These are phyloP conservation scores for Caenorhabditis parvicauda DNA, from an alignment of 2,888 invertebrate species.

Conservation along the genomic window DNA sequence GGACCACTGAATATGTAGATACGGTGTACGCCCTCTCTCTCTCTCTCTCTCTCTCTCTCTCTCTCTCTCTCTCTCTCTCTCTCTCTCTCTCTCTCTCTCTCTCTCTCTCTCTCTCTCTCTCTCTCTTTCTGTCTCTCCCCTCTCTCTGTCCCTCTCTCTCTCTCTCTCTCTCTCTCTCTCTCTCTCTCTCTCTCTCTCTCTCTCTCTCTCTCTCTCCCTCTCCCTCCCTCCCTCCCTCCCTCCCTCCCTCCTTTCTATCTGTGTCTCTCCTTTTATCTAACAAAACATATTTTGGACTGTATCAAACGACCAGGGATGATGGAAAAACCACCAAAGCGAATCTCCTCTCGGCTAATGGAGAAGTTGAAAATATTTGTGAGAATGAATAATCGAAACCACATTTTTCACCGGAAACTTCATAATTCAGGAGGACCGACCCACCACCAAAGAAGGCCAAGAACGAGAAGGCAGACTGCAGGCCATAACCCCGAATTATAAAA, in stretches of 20 bases:
- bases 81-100: constrained; percentile 3
- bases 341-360: constrained; percentile 16
- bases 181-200: constrained; percentile 10
- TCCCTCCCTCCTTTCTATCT: background rate
- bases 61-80: constrained; percentile 1
- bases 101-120: constrained; percentile 3
- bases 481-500: constrained; percentile 59
- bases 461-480: constrained; percentile 39
- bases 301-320: background rate
- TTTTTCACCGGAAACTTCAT: too few species aligned
- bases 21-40: constrained; percentile 4
- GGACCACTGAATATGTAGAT: too few species aligned
- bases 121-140: background rate
- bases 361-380: constrained; percentile 26
- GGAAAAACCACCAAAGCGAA: constrained; percentile 12
- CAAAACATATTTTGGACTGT: background rate
- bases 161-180: constrained; percentile 5
- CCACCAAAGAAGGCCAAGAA: constrained; percentile 36
- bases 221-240: constrained; percentile 5
- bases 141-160: background rate
- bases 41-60: constrained; percentile 18
- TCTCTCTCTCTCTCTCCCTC: constrained; percentile 4
- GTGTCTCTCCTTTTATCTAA: constrained; percentile 1
- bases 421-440: constrained; percentile 44
- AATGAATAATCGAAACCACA: too few species aligned